Evolutionary conservation across 2,113 vertebrate genomes (phyloP).

Genomic region (Ailurus styani): DNA sequence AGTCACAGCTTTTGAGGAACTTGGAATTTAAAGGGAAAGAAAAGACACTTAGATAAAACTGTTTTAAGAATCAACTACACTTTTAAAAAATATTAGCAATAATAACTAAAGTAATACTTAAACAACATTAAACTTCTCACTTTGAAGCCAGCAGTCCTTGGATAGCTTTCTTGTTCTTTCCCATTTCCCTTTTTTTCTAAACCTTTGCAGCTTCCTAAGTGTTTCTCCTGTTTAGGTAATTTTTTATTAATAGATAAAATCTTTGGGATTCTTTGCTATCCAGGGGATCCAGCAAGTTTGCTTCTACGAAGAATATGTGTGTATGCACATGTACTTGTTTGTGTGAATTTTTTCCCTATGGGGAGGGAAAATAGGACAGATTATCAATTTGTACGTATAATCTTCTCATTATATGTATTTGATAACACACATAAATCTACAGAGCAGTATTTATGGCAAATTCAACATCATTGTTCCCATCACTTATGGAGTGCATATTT

Average conservation of each 20-base stretch:
- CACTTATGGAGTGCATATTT: background rate
- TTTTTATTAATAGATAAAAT: background rate
- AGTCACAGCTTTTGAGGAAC: background rate
- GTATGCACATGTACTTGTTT: background rate
- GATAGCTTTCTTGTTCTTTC: background rate
- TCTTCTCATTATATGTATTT: background rate
- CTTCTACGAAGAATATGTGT: background rate
- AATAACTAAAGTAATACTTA: background rate
- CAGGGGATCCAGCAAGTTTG: background rate
- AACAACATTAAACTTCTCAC: background rate
- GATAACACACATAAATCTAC: background rate
- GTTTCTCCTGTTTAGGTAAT: background rate
- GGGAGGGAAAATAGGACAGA: background rate
- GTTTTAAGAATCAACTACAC: background rate
- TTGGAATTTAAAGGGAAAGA: background rate
- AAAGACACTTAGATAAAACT: background rate
- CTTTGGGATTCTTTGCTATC: background rate
- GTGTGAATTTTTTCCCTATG: background rate
- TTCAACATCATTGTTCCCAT: background rate
- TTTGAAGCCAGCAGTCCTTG: background rate
- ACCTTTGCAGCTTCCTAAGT: background rate
- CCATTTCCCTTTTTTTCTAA: background rate
- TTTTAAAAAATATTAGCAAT: background rate
- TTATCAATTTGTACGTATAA: background rate
- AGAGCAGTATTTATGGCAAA: background rate